Conservation (phyloP, 2,888 invertebrate species). For the Troides oblongomaculatus region DNA sequence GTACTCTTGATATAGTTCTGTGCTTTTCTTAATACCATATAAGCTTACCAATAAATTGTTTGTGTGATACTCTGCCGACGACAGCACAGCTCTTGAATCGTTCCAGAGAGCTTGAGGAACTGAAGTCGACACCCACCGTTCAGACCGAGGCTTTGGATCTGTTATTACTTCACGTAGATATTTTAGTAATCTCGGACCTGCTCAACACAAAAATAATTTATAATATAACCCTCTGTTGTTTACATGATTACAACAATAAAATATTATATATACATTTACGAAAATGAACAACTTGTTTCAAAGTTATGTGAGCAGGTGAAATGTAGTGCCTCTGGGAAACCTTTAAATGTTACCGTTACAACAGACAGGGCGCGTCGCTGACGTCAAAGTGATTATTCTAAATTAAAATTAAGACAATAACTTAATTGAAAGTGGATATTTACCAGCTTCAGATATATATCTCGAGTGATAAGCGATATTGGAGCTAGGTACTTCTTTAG, state of each 20-base stretch:
- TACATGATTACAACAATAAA: too few species aligned
- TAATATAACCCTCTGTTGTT: too few species aligned
- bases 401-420: too few species aligned
- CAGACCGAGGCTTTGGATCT: conserved; percentile 83
- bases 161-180: conserved; percentile 83
- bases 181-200: conserved; percentile 83
- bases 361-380: too few species aligned
- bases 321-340: too few species aligned
- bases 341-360: too few species aligned
- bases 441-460: conserved; percentile 85
- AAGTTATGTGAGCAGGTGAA: too few species aligned
- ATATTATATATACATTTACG: too few species aligned
- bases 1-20: too few species aligned
- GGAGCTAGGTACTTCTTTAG: conserved; percentile 90
- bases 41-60: conserved; percentile 86
- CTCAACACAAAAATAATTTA: not conserved
- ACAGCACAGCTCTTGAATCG: conserved; percentile 80
- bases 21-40: too few species aligned
- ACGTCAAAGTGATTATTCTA: too few species aligned
- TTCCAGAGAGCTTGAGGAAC: conserved; percentile 87
- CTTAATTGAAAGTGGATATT: conserved; percentile 30
- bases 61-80: conserved; percentile 93
- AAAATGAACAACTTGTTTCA: too few species aligned
- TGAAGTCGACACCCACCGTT: conserved; percentile 92
- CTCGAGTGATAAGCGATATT: conserved; percentile 95